A percentile compares a stretch with the other conserved stretches of the same genome.
phyloP scores from a whole-genome alignment of 1,140 invertebrate genomes.

The Neodiprion lecontei region DNA sequence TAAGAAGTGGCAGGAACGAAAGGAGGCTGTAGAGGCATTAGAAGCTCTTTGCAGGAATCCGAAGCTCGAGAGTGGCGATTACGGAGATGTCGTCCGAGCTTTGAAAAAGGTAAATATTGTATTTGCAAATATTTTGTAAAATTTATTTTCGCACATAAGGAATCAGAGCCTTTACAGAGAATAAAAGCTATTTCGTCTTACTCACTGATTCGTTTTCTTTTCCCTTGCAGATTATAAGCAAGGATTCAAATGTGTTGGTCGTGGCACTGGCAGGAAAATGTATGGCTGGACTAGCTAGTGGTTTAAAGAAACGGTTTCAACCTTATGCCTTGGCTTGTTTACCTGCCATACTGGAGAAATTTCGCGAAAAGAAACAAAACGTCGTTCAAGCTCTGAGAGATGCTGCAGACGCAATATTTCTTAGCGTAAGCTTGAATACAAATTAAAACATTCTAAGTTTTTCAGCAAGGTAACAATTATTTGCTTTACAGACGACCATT shows the following conservation, averaged over 20 bases:
- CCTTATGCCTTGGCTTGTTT: constrained; percentile 84
- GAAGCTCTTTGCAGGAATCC: constrained; percentile 83
- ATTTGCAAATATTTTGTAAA: constrained; percentile 9
- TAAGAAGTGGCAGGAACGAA: constrained; percentile 98
- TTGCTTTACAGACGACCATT: constrained; percentile 73
- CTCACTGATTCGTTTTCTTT: constrained; percentile 25
- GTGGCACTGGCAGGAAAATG: constrained; percentile 88
- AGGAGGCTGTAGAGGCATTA: constrained; percentile 86
- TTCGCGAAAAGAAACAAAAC: constrained; percentile 96
- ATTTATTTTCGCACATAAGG: not conserved
- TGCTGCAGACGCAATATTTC: constrained; percentile 90
- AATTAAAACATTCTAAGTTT: constrained; percentile 18
- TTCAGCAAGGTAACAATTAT: constrained; percentile 19
- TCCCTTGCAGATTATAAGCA: constrained; percentile 75
- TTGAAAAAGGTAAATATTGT: constrained; percentile 81
- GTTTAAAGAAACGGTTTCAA: constrained; percentile 88
- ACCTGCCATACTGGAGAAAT: constrained; percentile 89
- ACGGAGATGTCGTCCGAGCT: constrained; percentile 85
- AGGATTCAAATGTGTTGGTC: constrained; percentile 95
- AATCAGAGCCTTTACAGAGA: constrained; percentile 14
- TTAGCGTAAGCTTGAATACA: constrained; percentile 67
- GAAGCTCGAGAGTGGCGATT: constrained; percentile 91
- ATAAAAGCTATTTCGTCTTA: constrained; percentile 5
- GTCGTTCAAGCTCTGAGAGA: constrained; percentile 87
- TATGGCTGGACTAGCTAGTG: constrained; percentile 81